These are phyloP conservation scores for Lepidonotus clava DNA, from an alignment of 2,888 invertebrate species.

Conservation along the genomic window DNA sequence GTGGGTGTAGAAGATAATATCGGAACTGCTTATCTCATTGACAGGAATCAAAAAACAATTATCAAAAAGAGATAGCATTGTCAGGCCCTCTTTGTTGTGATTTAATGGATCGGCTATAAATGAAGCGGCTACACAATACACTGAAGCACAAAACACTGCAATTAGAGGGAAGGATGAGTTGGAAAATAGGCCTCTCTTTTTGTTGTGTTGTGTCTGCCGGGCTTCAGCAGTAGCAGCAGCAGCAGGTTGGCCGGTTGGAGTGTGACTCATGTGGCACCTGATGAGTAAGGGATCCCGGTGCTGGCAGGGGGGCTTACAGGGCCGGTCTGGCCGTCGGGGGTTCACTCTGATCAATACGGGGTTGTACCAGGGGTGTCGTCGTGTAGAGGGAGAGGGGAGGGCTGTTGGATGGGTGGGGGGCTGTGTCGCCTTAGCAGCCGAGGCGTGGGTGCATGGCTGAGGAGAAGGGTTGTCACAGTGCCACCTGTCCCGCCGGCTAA, in stretches of 20 bases:
- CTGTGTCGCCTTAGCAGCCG: neutral
- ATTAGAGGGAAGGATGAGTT: neutral
- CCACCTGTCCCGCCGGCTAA: no score
- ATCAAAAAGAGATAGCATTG: neutral
- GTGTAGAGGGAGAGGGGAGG: neutral
- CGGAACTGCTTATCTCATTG: no score
- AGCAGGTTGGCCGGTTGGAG: neutral
- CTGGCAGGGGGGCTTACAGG: neutral
- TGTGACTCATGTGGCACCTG: slow-evolving; percentile 13
- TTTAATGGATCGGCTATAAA: neutral
- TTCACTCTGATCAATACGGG: neutral
- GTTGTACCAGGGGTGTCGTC: neutral
- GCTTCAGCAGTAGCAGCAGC: no score
- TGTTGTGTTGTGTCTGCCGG: neutral
- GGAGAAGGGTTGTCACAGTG: no score
- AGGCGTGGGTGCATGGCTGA: neutral
- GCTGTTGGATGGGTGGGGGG: neutral
- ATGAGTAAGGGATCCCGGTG: slow-evolving; percentile 3
- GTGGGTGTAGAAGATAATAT: no score
- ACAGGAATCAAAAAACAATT: no score
- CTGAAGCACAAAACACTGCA: neutral
- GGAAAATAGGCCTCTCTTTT: neutral
- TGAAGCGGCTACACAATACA: neutral
- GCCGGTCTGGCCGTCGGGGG: neutral
- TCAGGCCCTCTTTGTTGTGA: neutral